Evolutionary conservation across 2,888 invertebrate species (phyloP).

Genomic region (Melipona beecheii): DNA sequence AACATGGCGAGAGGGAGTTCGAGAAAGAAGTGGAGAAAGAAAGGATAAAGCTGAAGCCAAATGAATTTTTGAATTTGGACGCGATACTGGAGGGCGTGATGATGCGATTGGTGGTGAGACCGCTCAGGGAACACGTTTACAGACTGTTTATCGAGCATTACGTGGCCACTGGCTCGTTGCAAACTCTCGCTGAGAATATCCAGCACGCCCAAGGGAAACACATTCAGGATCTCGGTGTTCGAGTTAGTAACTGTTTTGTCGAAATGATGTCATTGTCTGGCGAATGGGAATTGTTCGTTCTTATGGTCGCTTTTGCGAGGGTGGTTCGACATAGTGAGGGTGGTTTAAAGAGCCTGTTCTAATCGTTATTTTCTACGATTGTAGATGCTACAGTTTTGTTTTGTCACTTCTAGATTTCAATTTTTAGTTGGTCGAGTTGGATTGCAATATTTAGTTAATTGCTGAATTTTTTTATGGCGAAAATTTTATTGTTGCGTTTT

Average conservation of each 20-base stretch:
- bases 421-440: no score
- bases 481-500: no score
- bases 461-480: no score
- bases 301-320: not conserved
- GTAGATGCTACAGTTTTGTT: no score
- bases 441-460: no score
- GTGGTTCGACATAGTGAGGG: not conserved
- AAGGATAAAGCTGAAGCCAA: slow-evolving; percentile 92
- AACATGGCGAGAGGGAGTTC: slow-evolving; percentile 97
- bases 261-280: not conserved
- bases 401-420: no score
- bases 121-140: slow-evolving; percentile 93
- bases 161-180: slow-evolving; percentile 89
- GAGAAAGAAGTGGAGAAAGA: slow-evolving; percentile 96
- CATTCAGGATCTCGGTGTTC: slow-evolving; percentile 89
- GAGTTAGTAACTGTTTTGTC: slow-evolving; percentile 84
- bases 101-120: slow-evolving; percentile 95
- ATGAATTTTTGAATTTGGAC: slow-evolving; percentile 97
- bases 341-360: no score
- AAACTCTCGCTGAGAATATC: slow-evolving; percentile 89
- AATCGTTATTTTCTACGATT: no score
- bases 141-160: slow-evolving; percentile 95
- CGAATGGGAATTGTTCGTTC: not conserved
- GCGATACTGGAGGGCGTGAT: slow-evolving; percentile 97
- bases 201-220: slow-evolving; percentile 89